Base-by-base conservation (phyloP, 2,888 invertebrate species). In the Tenthredo scrophulariae region DNA sequence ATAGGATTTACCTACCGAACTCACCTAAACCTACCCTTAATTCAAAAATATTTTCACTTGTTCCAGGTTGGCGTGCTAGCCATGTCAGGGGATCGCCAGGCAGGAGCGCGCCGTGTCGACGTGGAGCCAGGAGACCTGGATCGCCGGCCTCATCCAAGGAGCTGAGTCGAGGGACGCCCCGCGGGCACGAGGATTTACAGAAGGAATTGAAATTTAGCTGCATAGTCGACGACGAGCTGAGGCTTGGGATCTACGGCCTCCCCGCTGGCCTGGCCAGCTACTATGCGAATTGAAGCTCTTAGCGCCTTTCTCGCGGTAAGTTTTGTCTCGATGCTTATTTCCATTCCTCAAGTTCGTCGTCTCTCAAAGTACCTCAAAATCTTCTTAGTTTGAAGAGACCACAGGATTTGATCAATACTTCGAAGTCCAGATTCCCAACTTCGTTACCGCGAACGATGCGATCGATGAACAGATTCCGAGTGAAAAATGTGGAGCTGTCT, bases 281-380 rank as follows among this genome's bases (percentile, higher is more conserved):
- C 96, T 96, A 96, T 96, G 96, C 96, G 95, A 96, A 96, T 96
- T 96, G 96, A 95, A 95, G 95, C 95, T 94, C 95, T 96, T 94
- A 94, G 95, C 95, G 95, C 95, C 95, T 95, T 96, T 95, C 95
- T 96, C 95, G 96, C 96, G 96, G 96, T 96, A 92, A 96, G 96
- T 93, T 87, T 26, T 70, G 9, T 50, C 37, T 18, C 33, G 7
- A 54, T 77, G 77, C 18, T 54, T 29, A 37, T 43, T 74, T 74
- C 74, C 29, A 3, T 54, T 15, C 46, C 26, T 54, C 33, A 29
- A 54, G 26, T 29, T 22, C 22, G 40, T 26, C 13, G 40, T 46
- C 0, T 46, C 40, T n/a, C 9, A 26, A 74, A 74, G 26, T 43
- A 46, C 13, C 67, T 26, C 26, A 26, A 62, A 1, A 13, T 33